A percentile compares a stretch with the other conserved stretches of the same genome.
These are phyloP conservation scores for Darevskia mixta DNA, from an alignment of 2,797 vertebrate genomes.

Conservation along the genomic window DNA sequence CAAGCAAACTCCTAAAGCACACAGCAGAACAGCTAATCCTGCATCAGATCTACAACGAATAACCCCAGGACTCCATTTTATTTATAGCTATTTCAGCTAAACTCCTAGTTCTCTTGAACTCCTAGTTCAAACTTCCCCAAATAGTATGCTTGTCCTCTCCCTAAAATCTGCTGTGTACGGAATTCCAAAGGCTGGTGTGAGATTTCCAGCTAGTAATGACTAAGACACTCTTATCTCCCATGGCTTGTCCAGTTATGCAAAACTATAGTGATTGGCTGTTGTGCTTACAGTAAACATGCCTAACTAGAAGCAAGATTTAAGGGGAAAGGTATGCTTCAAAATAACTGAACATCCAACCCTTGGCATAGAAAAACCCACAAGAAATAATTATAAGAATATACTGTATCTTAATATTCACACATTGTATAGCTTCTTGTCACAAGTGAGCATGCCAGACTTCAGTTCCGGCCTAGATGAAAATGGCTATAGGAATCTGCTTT, in stretches of 20 bases:
- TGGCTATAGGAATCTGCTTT: not conserved
- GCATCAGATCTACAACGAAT: not conserved
- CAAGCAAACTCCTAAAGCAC: not conserved
- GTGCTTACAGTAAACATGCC: not conserved
- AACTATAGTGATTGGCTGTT: not conserved
- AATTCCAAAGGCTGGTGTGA: not conserved
- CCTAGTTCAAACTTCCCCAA: not conserved
- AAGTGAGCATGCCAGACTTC: not conserved
- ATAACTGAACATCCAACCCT: not conserved
- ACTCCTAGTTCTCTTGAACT: not conserved
- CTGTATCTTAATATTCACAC: not conserved
- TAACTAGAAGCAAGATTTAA: not conserved
- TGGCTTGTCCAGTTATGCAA: not conserved
- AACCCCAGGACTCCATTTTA: not conserved
- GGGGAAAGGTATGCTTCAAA: not conserved
- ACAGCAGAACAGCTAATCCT: not conserved
- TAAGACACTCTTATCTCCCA: not conserved
- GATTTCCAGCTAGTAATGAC: not conserved
- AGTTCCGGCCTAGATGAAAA: not conserved
- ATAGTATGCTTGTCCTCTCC: not conserved
- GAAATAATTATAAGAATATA: not conserved
- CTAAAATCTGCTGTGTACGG: not conserved
- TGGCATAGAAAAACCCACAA: not conserved
- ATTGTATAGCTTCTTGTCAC: not conserved
- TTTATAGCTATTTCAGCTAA: not conserved